Conservation (phyloP, 2,888 invertebrate species). For the Allacma fusca region DNA sequence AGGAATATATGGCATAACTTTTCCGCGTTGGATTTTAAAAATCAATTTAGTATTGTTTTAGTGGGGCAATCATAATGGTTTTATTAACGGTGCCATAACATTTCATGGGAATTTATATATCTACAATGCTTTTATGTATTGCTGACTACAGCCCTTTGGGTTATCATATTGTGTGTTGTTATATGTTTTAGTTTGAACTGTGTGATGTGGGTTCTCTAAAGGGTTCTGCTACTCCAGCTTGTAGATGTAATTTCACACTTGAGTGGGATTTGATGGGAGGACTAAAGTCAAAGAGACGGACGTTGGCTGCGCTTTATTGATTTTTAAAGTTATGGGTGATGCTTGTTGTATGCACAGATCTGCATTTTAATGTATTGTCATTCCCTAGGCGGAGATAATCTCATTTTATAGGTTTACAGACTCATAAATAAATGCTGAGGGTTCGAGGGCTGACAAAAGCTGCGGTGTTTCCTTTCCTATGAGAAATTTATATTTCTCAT, state of each 20-base stretch:
- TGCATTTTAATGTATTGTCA: constrained; percentile 20
- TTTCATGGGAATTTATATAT: neutral
- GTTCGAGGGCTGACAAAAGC: no score
- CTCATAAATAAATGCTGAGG: constrained; percentile 29
- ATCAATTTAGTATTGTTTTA: neutral
- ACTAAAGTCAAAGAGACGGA: constrained; percentile 20
- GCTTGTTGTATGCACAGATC: neutral
- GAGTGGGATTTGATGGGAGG: constrained; percentile 25
- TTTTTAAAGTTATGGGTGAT: constrained; percentile 19
- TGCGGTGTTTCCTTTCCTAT: neutral
- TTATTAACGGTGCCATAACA: constrained; percentile 9
- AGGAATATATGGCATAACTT: no score
- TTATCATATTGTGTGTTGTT: no score
- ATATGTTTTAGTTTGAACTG: no score
- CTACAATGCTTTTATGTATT: no score
- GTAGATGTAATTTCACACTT: constrained; percentile 27
- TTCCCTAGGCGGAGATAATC: constrained; percentile 25
- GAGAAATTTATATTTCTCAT: constrained; percentile 19
- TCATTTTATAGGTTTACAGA: constrained; percentile 32
- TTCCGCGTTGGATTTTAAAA: neutral
- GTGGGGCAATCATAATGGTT: neutral
- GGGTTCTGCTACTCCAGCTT: no score
- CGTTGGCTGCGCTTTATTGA: constrained; percentile 33
- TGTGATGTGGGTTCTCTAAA: no score
- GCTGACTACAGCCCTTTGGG: no score